These are phyloP conservation scores for Hypomecis punctinalis DNA, from an alignment of 2,888 invertebrate genomes.

Conservation along the genomic window DNA sequence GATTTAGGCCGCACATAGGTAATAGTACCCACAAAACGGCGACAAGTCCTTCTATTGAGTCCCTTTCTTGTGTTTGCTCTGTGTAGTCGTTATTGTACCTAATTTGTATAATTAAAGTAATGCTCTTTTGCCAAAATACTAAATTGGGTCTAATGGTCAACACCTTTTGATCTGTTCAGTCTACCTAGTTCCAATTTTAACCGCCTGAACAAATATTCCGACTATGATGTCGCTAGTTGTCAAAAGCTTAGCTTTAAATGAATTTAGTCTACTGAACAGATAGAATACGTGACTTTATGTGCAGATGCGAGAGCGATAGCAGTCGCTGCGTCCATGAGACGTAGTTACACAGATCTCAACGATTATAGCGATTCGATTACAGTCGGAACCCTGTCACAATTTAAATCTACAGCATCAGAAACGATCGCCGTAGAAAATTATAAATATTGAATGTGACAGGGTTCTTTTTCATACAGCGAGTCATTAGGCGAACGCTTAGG, in stretches of 20 bases:
- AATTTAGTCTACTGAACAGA: not conserved
- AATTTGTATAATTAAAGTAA: too few relatives aligned
- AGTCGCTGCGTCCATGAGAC: constrained; percentile 70
- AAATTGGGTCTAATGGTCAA: not conserved
- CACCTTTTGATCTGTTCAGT: constrained; percentile 1
- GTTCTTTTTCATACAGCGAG: constrained; percentile 37
- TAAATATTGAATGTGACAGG: constrained; percentile 29
- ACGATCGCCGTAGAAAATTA: constrained; percentile 16
- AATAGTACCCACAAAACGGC: too few relatives aligned
- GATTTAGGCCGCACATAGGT: too few relatives aligned
- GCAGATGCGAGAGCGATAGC: constrained; percentile 71
- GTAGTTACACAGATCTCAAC: constrained; percentile 70
- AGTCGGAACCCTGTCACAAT: constrained; percentile 50
- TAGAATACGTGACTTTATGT: constrained; percentile 22
- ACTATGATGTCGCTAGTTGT: not conserved
- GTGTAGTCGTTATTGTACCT: too few relatives aligned
- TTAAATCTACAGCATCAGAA: constrained; percentile 15
- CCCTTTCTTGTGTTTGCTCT: too few relatives aligned
- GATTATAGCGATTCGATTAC: constrained; percentile 59
- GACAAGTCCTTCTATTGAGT: too few relatives aligned
- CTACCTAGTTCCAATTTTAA: not conserved
- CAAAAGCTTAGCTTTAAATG: not conserved
- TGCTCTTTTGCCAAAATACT: too few relatives aligned
- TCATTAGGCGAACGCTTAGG: constrained; percentile 77
- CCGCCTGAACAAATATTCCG: not conserved